Conservation (phyloP, 2,113 vertebrate species). For the Cettia cetti region DNA sequence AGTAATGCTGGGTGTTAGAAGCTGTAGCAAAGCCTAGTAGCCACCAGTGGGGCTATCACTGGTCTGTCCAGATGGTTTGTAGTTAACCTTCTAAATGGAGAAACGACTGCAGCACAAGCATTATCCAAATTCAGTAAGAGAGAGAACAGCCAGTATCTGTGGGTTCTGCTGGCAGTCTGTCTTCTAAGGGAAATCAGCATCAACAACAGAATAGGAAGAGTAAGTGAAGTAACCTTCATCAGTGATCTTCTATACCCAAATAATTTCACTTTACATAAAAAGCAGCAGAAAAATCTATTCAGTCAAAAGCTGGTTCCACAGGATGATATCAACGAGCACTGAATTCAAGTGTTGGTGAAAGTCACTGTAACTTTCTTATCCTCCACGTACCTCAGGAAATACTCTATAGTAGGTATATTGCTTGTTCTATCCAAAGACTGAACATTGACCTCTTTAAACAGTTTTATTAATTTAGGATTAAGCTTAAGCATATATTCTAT, state of each 20-base stretch:
- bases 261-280: background rate
- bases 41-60: background rate
- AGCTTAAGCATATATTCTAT: background rate
- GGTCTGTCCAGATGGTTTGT: background rate
- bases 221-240: background rate
- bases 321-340: background rate
- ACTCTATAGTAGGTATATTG: background rate
- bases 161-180: background rate
- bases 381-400: background rate
- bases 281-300: background rate
- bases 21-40: background rate
- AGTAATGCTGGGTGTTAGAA: background rate
- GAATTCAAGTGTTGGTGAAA: background rate
- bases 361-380: background rate
- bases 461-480: background rate
- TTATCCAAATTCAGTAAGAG: background rate
- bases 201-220: background rate
- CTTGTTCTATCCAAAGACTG: background rate
- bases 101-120: background rate
- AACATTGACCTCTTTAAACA: background rate
- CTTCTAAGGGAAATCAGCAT: background rate
- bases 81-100: background rate
- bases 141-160: background rate
- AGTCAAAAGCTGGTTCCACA: background rate
- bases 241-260: background rate